These are phyloP conservation scores for Mionectes macconnelli DNA, from an alignment of 2,113 vertebrate genomes.

Conservation along the genomic window DNA sequence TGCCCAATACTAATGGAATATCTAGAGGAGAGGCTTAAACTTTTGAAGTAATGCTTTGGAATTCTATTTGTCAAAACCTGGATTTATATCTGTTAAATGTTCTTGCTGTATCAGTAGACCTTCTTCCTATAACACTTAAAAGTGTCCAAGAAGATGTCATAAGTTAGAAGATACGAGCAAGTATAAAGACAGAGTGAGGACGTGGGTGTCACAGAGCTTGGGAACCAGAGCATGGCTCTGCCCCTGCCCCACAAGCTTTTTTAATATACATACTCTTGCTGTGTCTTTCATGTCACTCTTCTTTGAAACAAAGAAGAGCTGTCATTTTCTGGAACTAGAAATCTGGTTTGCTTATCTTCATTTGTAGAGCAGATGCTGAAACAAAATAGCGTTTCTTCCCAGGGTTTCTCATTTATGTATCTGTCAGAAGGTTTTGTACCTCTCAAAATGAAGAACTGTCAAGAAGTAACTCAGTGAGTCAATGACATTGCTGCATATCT, in stretches of 20 bases:
- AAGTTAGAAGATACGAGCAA: background rate
- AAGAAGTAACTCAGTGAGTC: background rate
- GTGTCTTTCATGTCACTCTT: background rate
- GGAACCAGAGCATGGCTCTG: background rate
- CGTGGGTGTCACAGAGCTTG: background rate
- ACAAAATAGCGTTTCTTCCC: slow-evolving; percentile 21
- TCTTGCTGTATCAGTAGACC: background rate
- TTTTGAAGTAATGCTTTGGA: background rate
- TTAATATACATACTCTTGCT: background rate
- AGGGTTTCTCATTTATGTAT: slow-evolving; percentile 6
- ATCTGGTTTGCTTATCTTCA: background rate
- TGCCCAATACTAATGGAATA: background rate
- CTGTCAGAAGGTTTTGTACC: slow-evolving; percentile 15
- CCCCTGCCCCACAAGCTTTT: background rate
- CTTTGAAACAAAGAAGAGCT: background rate
- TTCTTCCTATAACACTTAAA: background rate
- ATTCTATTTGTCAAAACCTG: background rate
- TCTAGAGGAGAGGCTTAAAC: background rate
- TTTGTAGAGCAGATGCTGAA: slow-evolving; percentile 38
- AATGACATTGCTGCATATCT: background rate
- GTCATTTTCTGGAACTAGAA: background rate
- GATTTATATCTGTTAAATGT: background rate
- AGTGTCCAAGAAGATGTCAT: background rate
- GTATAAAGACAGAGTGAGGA: background rate
- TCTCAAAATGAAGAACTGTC: slow-evolving; percentile 14